Conservation (phyloP, 2,113 vertebrate species). For the Corvus cornix region DNA sequence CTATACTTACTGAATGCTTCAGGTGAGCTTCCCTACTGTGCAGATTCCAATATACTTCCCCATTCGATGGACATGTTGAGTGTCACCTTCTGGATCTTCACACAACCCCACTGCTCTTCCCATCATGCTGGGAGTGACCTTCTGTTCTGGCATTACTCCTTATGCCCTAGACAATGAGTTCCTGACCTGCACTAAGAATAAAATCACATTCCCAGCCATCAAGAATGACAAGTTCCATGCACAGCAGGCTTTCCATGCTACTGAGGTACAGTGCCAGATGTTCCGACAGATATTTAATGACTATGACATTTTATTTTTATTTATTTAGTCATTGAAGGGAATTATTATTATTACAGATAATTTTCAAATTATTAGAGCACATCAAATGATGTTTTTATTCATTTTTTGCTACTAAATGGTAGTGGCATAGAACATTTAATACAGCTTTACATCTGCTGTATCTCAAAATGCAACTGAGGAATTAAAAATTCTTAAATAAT, state of each 20-base stretch:
- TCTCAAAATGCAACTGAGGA: neutral
- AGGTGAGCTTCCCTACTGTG: neutral
- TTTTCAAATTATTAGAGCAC: neutral
- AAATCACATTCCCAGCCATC: neutral
- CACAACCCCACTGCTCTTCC: neutral
- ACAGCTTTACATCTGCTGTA: neutral
- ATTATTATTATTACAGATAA: neutral
- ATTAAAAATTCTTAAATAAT: conserved; percentile 33
- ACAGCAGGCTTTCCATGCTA: neutral
- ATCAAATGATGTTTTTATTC: neutral
- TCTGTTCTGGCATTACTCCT: neutral
- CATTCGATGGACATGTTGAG: neutral
- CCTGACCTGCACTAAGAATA: neutral
- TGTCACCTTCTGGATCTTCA: neutral
- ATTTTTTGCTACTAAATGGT: neutral
- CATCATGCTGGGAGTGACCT: neutral
- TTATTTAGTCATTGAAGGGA: neutral
- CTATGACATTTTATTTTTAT: neutral
- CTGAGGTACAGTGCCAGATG: neutral
- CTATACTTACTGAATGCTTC: neutral
- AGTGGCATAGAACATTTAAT: neutral
- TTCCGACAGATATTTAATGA: neutral
- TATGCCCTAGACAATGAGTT: neutral
- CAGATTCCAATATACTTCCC: neutral
- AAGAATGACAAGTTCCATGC: neutral